phyloP scores from a whole-genome alignment of 2,113 vertebrate genomes.

The Ceyx cyanopectus region DNA sequence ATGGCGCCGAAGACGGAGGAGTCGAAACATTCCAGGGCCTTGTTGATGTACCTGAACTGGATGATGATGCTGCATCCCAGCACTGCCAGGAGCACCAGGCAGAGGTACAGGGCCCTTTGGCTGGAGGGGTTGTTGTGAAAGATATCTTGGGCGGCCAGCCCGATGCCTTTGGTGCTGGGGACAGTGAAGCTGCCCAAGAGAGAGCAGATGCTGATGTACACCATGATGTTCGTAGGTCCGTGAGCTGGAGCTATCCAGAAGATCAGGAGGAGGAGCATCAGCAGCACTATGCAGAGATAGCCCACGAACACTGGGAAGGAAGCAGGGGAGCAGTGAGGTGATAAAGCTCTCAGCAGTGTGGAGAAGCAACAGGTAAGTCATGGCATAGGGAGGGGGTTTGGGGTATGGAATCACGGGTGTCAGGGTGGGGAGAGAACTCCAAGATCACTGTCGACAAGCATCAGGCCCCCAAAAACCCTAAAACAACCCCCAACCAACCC shows the following conservation, averaged over 20 bases:
- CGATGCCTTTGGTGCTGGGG: slow-evolving; percentile 95
- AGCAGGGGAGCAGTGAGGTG: not conserved
- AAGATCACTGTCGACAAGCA: no score
- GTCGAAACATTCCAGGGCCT: slow-evolving; percentile 91
- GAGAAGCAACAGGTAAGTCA: no score
- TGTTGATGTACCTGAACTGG: slow-evolving; percentile 96
- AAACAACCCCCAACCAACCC: no score
- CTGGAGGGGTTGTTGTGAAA: slow-evolving; percentile 81
- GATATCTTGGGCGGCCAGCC: slow-evolving; percentile 88
- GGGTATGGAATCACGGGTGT: no score
- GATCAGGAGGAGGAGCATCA: slow-evolving; percentile 89
- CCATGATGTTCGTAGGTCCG: slow-evolving; percentile 93
- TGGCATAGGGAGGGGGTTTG: no score
- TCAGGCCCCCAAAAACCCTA: no score
- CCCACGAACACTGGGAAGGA: slow-evolving; percentile 86
- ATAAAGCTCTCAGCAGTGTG: not conserved
- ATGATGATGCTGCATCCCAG: slow-evolving; percentile 89
- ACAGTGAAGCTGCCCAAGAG: slow-evolving; percentile 96
- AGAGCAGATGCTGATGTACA: slow-evolving; percentile 95
- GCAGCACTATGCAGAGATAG: slow-evolving; percentile 86
- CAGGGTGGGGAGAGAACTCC: no score
- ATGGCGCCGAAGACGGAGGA: slow-evolving; percentile 92
- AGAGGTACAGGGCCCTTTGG: slow-evolving; percentile 83
- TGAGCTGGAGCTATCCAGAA: slow-evolving; percentile 89
- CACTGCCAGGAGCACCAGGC: slow-evolving; percentile 85